Percentiles rank a stretch among this genome's conserved stretches.
These are phyloP conservation scores for Dynastes tityus DNA, from an alignment of 2,888 invertebrate species.

Conservation along the genomic window DNA sequence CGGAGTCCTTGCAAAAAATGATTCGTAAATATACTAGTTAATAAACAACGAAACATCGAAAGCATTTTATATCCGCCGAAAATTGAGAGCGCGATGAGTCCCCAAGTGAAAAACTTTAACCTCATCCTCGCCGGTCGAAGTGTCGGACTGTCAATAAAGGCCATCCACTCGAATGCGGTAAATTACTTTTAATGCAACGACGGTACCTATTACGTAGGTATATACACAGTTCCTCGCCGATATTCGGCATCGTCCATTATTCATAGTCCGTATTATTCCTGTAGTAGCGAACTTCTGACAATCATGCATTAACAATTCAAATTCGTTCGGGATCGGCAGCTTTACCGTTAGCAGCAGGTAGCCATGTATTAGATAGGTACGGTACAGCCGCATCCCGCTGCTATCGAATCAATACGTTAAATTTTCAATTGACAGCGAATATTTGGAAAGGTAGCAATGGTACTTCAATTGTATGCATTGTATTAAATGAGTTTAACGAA, in stretches of 20 bases:
- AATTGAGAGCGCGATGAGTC: no score
- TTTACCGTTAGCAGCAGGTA: slow-evolving; percentile 12
- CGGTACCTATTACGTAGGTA: neutral
- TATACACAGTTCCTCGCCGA: slow-evolving; percentile 5
- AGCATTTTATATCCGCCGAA: no score
- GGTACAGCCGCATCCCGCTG: neutral
- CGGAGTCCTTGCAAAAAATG: no score
- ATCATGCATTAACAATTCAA: slow-evolving; percentile 45
- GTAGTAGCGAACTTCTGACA: slow-evolving; percentile 39
- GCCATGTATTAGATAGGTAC: neutral
- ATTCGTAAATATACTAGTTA: no score
- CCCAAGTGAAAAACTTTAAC: no score
- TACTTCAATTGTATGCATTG: no score
- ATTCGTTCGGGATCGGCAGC: slow-evolving; percentile 37
- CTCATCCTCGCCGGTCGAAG: neutral
- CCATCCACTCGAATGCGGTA: neutral
- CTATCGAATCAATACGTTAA: slow-evolving; percentile 29
- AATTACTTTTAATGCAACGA: slow-evolving; percentile 37
- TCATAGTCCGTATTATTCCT: slow-evolving; percentile 41
- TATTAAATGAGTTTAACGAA: no score
- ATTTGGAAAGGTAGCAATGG: slow-evolving; percentile 12
- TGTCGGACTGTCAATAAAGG: neutral
- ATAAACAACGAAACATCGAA: no score
- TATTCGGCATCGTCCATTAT: slow-evolving; percentile 33
- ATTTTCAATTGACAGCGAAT: slow-evolving; percentile 34